Conservation (phyloP, 2,797 vertebrate genomes). For the Brachyalestes nurse region DNA sequence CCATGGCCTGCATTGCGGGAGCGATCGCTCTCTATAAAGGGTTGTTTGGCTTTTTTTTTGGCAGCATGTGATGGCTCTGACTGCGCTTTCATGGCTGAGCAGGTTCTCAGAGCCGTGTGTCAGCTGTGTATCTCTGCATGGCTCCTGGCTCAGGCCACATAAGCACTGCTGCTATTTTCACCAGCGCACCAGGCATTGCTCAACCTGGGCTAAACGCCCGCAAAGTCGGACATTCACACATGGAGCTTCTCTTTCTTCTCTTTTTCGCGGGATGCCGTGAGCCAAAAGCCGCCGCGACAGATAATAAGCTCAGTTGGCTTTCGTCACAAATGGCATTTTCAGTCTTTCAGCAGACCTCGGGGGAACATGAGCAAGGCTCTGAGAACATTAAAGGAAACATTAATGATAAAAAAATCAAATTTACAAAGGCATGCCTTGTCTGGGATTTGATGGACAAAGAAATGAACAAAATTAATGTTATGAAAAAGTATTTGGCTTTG, state of each 20-base stretch:
- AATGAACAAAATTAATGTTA: too few species aligned
- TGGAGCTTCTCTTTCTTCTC: conserved; percentile 15
- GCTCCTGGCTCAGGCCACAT: conserved; percentile 47
- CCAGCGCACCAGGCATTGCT: conserved; percentile 61
- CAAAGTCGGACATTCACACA: conserved; percentile 60
- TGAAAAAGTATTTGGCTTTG: too few species aligned
- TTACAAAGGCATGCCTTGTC: too few species aligned
- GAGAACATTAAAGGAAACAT: too few species aligned
- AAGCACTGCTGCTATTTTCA: conserved; percentile 64
- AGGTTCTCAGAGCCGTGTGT: conserved; percentile 4
- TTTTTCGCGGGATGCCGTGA: not conserved
- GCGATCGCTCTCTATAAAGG: not conserved
- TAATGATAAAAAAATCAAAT: too few species aligned
- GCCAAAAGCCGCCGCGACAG: not conserved
- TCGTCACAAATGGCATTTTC: not conserved
- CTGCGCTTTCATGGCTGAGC: not conserved
- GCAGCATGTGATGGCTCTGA: not conserved
- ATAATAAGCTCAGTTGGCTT: not conserved
- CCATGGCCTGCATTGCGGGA: not conserved
- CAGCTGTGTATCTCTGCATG: conserved; percentile 20
- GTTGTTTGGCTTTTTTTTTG: not conserved
- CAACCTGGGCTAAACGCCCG: conserved; percentile 63
- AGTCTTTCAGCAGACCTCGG: not conserved
- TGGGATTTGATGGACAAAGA: too few species aligned
- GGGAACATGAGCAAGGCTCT: too few species aligned